phyloP scores from a whole-genome alignment of 2,888 invertebrate genomes.

The Notodonta ziczac region DNA sequence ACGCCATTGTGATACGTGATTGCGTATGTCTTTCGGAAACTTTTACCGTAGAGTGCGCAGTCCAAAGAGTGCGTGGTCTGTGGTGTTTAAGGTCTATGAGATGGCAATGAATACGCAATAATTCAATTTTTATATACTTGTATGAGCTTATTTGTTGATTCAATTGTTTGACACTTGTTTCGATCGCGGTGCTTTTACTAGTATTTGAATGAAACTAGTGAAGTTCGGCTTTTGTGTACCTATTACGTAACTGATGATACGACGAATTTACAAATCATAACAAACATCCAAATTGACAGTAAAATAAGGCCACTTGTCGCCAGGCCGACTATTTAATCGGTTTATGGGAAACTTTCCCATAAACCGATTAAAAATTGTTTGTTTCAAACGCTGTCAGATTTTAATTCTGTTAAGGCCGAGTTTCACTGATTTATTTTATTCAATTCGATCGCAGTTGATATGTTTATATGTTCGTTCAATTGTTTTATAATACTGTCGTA shows the following conservation, averaged over 20 bases:
- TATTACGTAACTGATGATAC: not conserved
- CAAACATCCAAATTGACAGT: too few relatives aligned
- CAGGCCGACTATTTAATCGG: too few relatives aligned
- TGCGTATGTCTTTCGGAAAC: too few relatives aligned
- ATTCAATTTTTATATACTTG: conserved; percentile 49
- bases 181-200: conserved; percentile 35
- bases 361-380: not conserved
- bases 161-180: conserved; percentile 39
- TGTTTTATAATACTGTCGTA: conserved; percentile 15
- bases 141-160: conserved; percentile 46
- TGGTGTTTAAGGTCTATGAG: conserved; percentile 56
- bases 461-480: conserved; percentile 17
- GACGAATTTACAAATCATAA: not conserved
- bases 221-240: conserved; percentile 21
- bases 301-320: too few relatives aligned
- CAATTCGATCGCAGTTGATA: conserved; percentile 16
- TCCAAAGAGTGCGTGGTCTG: too few relatives aligned
- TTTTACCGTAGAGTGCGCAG: too few relatives aligned
- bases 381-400: not conserved
- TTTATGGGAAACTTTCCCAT: too few relatives aligned
- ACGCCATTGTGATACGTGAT: too few relatives aligned
- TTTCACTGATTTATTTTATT: conserved; percentile 15
- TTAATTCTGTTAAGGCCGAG: conserved; percentile 16
- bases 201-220: conserved; percentile 24
- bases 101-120: conserved; percentile 64